A percentile compares a stretch with the other conserved stretches of the same genome.
Evolutionary conservation across 2,113 vertebrate genomes (phyloP).

Genomic region (Perca fluviatilis): DNA sequence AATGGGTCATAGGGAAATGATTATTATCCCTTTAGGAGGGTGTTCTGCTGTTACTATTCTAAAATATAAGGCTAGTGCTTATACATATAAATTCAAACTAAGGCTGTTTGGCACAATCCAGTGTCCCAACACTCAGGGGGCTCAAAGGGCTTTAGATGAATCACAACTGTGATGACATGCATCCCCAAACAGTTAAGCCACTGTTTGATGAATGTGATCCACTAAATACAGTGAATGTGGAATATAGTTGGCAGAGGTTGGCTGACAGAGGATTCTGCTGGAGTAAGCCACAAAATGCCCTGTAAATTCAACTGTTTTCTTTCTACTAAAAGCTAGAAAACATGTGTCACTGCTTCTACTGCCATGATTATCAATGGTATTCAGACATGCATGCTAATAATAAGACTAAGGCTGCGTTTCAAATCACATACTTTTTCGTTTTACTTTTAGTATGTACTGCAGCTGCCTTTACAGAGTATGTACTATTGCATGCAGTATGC

Average conservation of each 20-base stretch:
- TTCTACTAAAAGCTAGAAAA: slow-evolving; percentile 22
- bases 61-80: slow-evolving; percentile 52
- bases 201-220: slow-evolving; percentile 53
- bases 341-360: background rate
- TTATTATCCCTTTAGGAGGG: slow-evolving; percentile 59
- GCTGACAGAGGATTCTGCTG: slow-evolving; percentile 6
- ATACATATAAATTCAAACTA: slow-evolving; percentile 54
- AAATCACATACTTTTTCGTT: too few relatives aligned
- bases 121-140: slow-evolving; percentile 31
- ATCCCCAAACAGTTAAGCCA: slow-evolving; percentile 49
- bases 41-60: slow-evolving; percentile 56
- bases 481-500: too few relatives aligned
- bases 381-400: background rate
- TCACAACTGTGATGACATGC: slow-evolving; percentile 42
- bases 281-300: slow-evolving; percentile 19
- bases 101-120: slow-evolving; percentile 34
- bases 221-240: slow-evolving; percentile 26
- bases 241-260: slow-evolving; percentile 26
- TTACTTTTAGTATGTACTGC: too few relatives aligned
- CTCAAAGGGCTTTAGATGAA: slow-evolving; percentile 50
- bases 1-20: slow-evolving; percentile 59
- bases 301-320: slow-evolving; percentile 14
- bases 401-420: too few relatives aligned
- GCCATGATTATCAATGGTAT: background rate
- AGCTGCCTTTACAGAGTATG: too few relatives aligned